These are phyloP conservation scores for Threskiornis aethiopicus DNA, from an alignment of 2,797 vertebrate species.

Conservation along the genomic window DNA sequence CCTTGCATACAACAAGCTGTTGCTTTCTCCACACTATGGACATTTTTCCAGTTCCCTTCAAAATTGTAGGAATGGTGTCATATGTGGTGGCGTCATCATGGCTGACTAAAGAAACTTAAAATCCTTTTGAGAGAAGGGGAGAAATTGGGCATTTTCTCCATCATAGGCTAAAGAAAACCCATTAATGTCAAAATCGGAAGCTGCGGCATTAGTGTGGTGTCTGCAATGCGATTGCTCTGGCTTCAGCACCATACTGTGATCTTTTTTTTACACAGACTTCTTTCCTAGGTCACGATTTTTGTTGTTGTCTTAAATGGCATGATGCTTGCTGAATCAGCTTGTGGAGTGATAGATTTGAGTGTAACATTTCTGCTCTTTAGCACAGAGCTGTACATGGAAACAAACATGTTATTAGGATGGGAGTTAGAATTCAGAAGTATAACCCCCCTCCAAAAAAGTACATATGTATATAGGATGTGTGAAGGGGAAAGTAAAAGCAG, in stretches of 20 bases:
- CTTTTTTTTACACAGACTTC: neutral
- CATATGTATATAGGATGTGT: neutral
- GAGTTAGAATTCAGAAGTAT: neutral
- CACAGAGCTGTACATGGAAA: neutral
- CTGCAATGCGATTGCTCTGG: neutral
- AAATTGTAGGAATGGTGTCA: neutral
- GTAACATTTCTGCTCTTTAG: neutral
- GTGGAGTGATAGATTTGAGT: neutral
- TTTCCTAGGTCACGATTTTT: neutral
- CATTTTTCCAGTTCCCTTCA: neutral
- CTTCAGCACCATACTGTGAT: neutral
- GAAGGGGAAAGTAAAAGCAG: neutral
- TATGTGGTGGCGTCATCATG: neutral
- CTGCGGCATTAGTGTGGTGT: neutral
- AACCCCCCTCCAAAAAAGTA: neutral
- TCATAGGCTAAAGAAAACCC: neutral
- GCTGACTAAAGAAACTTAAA: neutral
- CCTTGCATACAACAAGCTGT: neutral
- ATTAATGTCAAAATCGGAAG: neutral
- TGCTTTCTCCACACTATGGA: neutral
- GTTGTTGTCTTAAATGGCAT: neutral
- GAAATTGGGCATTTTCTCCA: neutral
- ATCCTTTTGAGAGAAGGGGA: neutral
- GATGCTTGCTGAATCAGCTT: neutral
- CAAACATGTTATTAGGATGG: fast-evolving